These are phyloP conservation scores for Trisateles emortualis DNA, from an alignment of 2,888 invertebrate genomes.

Conservation along the genomic window DNA sequence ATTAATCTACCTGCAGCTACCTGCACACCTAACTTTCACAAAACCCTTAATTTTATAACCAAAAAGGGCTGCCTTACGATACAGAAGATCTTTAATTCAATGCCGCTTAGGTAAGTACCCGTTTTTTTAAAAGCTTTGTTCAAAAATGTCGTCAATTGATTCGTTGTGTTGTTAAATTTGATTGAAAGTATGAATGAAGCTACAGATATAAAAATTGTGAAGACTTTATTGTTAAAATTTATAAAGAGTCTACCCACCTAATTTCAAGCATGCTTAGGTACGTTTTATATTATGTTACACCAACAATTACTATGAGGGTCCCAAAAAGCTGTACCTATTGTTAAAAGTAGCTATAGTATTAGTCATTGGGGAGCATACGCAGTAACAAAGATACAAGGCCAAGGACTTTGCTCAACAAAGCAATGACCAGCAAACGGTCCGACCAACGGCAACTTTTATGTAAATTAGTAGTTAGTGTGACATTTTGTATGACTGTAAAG, in stretches of 20 bases:
- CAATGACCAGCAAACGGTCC: not conserved
- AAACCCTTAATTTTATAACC: slow-evolving; percentile 8
- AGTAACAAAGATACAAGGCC: not conserved
- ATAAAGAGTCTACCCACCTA: not conserved
- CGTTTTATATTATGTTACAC: not conserved
- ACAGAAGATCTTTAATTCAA: not conserved
- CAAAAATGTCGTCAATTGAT: not conserved
- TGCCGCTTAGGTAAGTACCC: not conserved
- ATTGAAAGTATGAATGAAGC: not conserved
- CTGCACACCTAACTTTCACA: slow-evolving; percentile 22
- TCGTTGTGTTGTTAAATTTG: not conserved
- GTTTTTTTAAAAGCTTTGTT: not conserved
- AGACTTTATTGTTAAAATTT: slow-evolving; percentile 4
- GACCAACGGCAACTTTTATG: not conserved
- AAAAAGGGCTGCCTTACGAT: not conserved
- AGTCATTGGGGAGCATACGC: not conserved
- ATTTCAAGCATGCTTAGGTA: not conserved
- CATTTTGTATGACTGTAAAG: too few relatives aligned
- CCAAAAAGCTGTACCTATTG: not conserved
- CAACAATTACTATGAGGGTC: not conserved
- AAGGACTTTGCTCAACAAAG: not conserved
- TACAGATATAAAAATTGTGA: not conserved
- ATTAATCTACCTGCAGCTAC: slow-evolving; percentile 63
- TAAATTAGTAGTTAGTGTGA: not conserved
- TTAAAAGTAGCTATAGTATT: not conserved